Conservation (phyloP, 1,140 invertebrate species). For the Ceratosolen fusciceps region DNA sequence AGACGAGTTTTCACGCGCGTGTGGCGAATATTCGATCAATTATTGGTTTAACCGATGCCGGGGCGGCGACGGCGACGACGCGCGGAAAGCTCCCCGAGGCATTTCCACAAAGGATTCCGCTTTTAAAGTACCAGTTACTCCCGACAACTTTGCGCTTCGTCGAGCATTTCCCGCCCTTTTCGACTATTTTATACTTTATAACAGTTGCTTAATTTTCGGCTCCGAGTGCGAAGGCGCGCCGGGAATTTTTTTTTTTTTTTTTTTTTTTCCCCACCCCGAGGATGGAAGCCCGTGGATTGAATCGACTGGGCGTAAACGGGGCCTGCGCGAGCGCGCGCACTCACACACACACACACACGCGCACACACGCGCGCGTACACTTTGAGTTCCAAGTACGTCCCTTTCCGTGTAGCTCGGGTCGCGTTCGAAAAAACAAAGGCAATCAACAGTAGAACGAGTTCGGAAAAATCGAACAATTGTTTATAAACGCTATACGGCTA, state of each 20-base stretch:
- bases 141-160: constrained; percentile 11
- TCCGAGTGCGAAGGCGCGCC: neutral
- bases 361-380: no score
- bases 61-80: constrained; percentile 6
- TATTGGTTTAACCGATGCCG: constrained; percentile 46
- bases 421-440: no score
- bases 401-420: no score
- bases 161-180: neutral
- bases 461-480: no score
- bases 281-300: neutral
- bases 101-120: constrained; percentile 33
- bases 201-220: neutral
- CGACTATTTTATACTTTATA: neutral
- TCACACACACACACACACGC: no score
- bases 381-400: no score
- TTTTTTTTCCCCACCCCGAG: neutral
- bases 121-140: constrained; percentile 34
- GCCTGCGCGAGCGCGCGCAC: no score
- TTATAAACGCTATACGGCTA: no score
- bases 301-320: no score
- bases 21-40: constrained; percentile 44
- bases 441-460: no score
- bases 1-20: constrained; percentile 27
- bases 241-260: no score
- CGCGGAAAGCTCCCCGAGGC: constrained; percentile 16